Evolutionary conservation across 2,797 vertebrate species (phyloP).

Genomic region (Orestias chungarensis): DNA sequence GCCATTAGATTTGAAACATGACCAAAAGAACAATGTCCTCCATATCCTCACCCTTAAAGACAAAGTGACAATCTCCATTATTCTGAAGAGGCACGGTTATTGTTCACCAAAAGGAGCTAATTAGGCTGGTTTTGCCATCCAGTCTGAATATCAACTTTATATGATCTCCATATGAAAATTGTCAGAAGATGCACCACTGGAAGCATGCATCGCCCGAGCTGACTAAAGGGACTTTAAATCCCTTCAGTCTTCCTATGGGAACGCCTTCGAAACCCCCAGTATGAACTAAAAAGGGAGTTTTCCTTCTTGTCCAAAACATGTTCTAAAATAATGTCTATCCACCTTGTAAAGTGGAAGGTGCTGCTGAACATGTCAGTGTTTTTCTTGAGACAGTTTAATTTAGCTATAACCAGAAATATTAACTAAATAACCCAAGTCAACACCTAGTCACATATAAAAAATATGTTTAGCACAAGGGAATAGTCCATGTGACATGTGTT

Average conservation of each 20-base stretch:
- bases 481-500: neutral
- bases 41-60: neutral
- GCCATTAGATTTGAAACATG: no score
- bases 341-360: neutral
- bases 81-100: neutral
- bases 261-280: neutral
- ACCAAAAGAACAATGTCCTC: neutral
- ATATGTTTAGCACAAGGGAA: neutral
- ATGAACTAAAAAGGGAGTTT: neutral
- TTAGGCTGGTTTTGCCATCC: neutral
- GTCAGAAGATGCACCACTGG: no score
- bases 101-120: neutral
- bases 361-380: no score
- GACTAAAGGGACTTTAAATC: neutral
- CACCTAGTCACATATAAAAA: neutral
- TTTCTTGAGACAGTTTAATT: neutral
- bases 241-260: neutral
- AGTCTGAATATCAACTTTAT: neutral
- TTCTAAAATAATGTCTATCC: neutral
- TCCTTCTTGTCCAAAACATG: neutral
- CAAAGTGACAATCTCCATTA: neutral
- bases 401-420: neutral
- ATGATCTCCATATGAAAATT: neutral
- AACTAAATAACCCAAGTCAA: neutral
- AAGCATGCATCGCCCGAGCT: no score